Evolutionary conservation across 2,888 invertebrate species (phyloP).

Genomic region (Chymomyza amoena): DNA sequence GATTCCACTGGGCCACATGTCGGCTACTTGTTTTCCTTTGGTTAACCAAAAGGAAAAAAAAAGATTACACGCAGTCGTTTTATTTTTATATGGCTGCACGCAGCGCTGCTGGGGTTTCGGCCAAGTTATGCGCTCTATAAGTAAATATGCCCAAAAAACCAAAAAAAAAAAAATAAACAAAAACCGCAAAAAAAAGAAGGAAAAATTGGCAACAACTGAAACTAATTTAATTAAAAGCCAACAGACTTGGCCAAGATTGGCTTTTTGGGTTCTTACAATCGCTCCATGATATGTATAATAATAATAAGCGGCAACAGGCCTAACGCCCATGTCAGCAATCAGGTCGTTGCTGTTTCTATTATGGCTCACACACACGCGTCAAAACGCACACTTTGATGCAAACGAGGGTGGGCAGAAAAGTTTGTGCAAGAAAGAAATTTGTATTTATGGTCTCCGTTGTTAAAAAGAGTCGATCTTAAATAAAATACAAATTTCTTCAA

Average conservation of each 20-base stretch:
- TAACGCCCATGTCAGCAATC: conserved; percentile 14
- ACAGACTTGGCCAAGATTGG: conserved; percentile 19
- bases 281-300: not conserved
- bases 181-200: conserved; percentile 14
- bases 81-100: conserved; percentile 16
- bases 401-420: too few relatives aligned
- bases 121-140: conserved; percentile 10
- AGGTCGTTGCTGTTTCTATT: conserved; percentile 9
- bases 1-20: not conserved
- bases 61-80: not conserved
- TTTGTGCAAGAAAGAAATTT: too few relatives aligned
- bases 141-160: not conserved
- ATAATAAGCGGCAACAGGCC: conserved; percentile 10
- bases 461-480: too few relatives aligned
- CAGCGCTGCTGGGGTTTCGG: conserved; percentile 20
- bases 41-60: not conserved
- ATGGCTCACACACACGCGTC: not conserved
- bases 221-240: conserved; percentile 63
- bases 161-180: conserved; percentile 13
- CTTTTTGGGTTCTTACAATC: conserved; percentile 1
- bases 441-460: too few relatives aligned
- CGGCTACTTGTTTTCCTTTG: not conserved
- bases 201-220: conserved; percentile 15
- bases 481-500: too few relatives aligned
- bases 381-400: not conserved